Evolutionary conservation across 2,113 vertebrate species (phyloP).

Genomic region (Eolophus roseicapilla): DNA sequence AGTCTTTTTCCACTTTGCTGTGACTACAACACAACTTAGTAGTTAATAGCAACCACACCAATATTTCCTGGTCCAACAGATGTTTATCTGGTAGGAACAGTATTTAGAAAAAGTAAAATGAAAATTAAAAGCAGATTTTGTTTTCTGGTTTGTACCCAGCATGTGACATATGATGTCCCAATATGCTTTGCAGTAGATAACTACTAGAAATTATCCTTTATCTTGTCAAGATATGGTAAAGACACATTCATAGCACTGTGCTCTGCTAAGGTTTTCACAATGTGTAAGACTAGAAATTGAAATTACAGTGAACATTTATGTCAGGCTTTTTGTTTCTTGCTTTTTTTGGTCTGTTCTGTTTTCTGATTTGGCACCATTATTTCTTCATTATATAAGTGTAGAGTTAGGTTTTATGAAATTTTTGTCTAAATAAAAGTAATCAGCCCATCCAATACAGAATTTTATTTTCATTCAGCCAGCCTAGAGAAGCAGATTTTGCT

Average conservation of each 20-base stretch:
- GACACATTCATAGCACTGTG: neutral
- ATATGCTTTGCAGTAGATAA: neutral
- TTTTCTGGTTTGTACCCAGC: neutral
- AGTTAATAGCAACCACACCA: neutral
- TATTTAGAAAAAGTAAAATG: neutral
- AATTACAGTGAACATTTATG: neutral
- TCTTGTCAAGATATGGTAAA: neutral
- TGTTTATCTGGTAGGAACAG: neutral
- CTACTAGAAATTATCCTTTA: neutral
- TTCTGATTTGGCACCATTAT: constrained; percentile 3
- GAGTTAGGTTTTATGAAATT: neutral
- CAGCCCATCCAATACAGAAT: neutral
- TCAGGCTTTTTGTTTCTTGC: neutral
- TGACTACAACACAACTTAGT: neutral
- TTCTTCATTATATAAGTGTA: neutral
- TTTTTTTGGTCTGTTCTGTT: neutral
- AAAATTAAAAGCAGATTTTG: neutral
- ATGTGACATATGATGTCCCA: neutral
- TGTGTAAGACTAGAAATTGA: neutral
- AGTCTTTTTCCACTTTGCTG: neutral
- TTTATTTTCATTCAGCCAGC: neutral
- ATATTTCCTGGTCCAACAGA: neutral
- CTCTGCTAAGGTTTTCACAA: neutral
- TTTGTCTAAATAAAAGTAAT: constrained; percentile 35
- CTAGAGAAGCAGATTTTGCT: constrained; percentile 35